Evolutionary conservation across 2,797 vertebrate genomes (phyloP), one percentile per base, ranked within the genome.

Genomic region (Rhyacichthys aspro): DNA sequence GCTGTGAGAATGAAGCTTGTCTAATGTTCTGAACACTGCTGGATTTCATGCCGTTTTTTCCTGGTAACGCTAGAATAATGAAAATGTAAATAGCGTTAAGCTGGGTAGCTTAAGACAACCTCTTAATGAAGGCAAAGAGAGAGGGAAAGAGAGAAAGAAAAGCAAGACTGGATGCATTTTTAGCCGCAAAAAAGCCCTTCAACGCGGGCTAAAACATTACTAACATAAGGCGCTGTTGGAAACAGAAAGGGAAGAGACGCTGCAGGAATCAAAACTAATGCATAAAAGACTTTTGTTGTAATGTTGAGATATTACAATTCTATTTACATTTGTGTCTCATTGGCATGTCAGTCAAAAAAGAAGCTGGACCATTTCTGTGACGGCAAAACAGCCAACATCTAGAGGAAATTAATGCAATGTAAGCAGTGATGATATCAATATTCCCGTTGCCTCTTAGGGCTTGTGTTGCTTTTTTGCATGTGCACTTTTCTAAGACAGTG

Each of bases 71-170:
- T 74, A 70, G 82, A 91, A 90, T 90, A 91, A 91, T 90, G 86
- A 86, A 90, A 90, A 90, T 91, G 90, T 90, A 90, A 90, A 91
- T 90, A 90, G 86, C 77, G 85, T 88, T 90, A 90, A 90, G 88
- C 89, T 79, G 83, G 79, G 83, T 85, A 78, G 83, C 86, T 88
- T 88, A 88, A 88, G 80, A 90, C 86, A 89, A 90, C 86, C 86
- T 88, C 85, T 86, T 86, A 88, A 90, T 90, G 88, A 90, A 87
- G 80, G 83, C 59, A 80, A 23, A 76, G 65, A 42, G 57, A 62
- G 56, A 53, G 54, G 33, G 54, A 48, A 44, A 55, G 41, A 49
- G 55, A n/a, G 36, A 55, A 61, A 63, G 37, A 18, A 16, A 57
- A 58, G n/a, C 23, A 49, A 76, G 72, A n/a, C 33, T 9, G 33